Evolutionary conservation across 1,140 invertebrate genomes (phyloP).

Genomic region (Pseudobourletiella spinata): DNA sequence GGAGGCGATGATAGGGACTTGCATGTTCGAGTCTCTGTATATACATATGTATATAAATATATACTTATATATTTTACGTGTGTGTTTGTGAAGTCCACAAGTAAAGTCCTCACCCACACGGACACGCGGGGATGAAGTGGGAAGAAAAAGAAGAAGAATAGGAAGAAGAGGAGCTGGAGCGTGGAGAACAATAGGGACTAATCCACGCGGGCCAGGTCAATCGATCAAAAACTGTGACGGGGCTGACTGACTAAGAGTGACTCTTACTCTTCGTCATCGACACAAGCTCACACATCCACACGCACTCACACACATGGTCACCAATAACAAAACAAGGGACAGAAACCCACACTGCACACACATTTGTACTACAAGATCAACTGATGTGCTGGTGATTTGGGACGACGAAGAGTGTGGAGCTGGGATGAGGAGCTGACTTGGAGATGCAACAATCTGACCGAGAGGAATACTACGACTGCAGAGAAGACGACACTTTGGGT

Average conservation of each 20-base stretch:
- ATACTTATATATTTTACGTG: too few species aligned
- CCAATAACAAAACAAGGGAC: background rate
- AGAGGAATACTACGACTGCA: background rate
- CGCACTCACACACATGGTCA: background rate
- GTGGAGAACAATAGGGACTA: conserved; percentile 18
- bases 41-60: too few species aligned
- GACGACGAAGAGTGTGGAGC: background rate
- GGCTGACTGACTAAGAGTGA: background rate
- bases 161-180: background rate
- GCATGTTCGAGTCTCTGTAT: too few species aligned
- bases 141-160: conserved; percentile 2
- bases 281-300: background rate
- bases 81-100: too few species aligned
- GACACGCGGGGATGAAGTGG: background rate
- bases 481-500: conserved; percentile 3
- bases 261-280: background rate
- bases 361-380: background rate
- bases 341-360: background rate
- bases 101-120: conserved; percentile 18
- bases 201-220: conserved; percentile 19
- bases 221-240: conserved; percentile 25
- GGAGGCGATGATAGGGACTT: background rate
- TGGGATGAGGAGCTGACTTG: too few species aligned
- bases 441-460: background rate
- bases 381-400: too few species aligned